Evolutionary conservation across 2,888 invertebrate genomes (phyloP).

Genomic region (Sesia bembeciformis): DNA sequence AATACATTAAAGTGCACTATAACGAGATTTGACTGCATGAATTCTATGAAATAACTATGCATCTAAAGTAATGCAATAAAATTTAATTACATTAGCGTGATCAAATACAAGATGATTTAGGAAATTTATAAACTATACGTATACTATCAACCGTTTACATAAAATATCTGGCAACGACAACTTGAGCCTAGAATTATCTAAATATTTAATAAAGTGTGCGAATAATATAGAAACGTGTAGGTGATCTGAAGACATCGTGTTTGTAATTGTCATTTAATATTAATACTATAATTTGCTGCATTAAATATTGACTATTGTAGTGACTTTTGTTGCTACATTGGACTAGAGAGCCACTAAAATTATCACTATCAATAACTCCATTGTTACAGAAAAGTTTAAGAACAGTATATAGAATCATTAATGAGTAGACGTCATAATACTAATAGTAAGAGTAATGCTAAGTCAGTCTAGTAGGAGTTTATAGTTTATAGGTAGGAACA

Average conservation of each 20-base stretch:
- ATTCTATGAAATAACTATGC: conserved; percentile 17
- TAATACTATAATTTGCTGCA: neutral
- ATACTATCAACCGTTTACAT: conserved; percentile 25
- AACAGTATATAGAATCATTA: neutral
- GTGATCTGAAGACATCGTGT: conserved; percentile 14
- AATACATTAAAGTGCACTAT: conserved; percentile 32
- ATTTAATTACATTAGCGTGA: no score
- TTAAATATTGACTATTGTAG: neutral
- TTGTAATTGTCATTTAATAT: neutral
- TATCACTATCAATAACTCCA: no score
- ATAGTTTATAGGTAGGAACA: conserved; percentile 27
- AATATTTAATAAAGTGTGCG: conserved; percentile 44
- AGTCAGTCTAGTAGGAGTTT: conserved; percentile 69
- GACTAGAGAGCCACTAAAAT: no score
- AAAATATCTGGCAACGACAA: conserved; percentile 31
- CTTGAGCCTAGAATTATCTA: conserved; percentile 44
- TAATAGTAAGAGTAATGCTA: conserved; percentile 49
- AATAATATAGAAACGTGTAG: conserved; percentile 28
- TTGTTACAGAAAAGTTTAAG: no score
- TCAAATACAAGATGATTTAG: no score
- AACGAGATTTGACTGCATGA: conserved; percentile 80
- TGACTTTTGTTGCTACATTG: neutral
- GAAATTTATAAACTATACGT: neutral
- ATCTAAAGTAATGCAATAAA: conserved; percentile 22
- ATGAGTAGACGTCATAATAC: conserved; percentile 20